Evolutionary conservation across 2,888 invertebrate genomes (phyloP), one percentile per base, ranked within the genome.

Genomic region (Sinelater perroti): DNA sequence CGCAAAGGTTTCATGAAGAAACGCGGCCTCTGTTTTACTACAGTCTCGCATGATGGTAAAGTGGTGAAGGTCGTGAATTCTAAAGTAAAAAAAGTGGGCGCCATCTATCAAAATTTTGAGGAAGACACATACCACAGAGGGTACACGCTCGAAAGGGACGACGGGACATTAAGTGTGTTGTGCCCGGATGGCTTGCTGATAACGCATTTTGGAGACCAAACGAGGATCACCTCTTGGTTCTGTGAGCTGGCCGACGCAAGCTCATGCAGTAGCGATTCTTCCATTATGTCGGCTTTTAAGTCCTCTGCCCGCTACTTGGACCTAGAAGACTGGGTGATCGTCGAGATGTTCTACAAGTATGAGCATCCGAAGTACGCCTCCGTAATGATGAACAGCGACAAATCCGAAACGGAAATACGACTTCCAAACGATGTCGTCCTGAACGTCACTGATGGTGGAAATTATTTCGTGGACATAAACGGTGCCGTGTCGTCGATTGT

Each of bases 281-380:
- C n/a, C n/a, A n/a, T n/a, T n/a, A n/a, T n/a, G n/a, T n/a, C n/a
- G n/a, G n/a, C n/a, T n/a, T n/a, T n/a, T n/a, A n/a, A n/a, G n/a
- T n/a, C n/a, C n/a, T n/a, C n/a, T n/a, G n/a, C n/a, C n/a, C n/a
- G n/a, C n/a, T n/a, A n/a, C n/a, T n/a, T n/a, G n/a, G n/a, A n/a
- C n/a, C 6, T 1, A 2, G 33, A 46, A 6, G 28, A 16, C 21
- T 58, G 51, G 47, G 44, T 63, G 28, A 20, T 51, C 3, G 14
- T 60, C 8, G 16, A 54, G 2, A 38, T 57, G 21, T 35, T 36
- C 38, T 62, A 60, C 50, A 54, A 55, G 40, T 60, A 40, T 18
- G 63, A 63, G 26, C 63, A 63, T 56, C 63, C 63, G 10, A 56
- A 58, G 17, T 63, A 57, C 13, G 42, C 55, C 2, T 56, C 54